Percentiles rank a stretch among this genome's conserved stretches.
phyloP scores from a whole-genome alignment of 2,797 vertebrate species.

The Myotis pilosus region DNA sequence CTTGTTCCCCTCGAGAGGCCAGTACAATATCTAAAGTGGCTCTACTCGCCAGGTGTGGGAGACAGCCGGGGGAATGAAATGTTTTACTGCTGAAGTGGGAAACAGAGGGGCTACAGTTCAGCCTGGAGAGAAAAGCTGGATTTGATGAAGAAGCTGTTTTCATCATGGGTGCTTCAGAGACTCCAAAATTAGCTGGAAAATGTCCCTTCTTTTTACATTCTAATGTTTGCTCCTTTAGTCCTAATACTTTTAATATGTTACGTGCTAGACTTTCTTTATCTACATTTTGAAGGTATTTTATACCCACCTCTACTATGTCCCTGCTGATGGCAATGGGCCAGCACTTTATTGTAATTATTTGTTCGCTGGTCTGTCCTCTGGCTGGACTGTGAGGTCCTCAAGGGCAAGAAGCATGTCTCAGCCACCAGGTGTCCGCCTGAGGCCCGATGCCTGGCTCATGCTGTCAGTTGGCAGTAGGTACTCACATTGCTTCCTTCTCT shows the following conservation, averaged over 20 bases:
- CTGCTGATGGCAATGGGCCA: not conserved
- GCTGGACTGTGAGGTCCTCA: not conserved
- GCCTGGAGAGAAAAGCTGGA: not conserved
- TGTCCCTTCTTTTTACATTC: not conserved
- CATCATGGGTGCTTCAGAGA: not conserved
- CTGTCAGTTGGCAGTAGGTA: not conserved
- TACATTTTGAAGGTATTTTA: not conserved
- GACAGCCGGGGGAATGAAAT: not conserved
- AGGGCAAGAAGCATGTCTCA: not conserved
- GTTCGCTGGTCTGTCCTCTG: not conserved
- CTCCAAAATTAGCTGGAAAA: not conserved
- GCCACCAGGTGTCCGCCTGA: not conserved
- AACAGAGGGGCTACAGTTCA: not conserved
- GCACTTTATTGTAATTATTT: not conserved
- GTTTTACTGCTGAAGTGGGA: not conserved
- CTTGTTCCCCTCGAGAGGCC: not conserved
- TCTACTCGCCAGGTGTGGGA: not conserved
- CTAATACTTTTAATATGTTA: not conserved
- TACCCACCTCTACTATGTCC: not conserved
- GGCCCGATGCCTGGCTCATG: too few species aligned
- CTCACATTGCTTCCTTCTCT: not conserved
- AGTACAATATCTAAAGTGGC: not conserved
- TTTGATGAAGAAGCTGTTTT: slow-evolving; percentile 44
- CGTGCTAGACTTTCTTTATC: not conserved
- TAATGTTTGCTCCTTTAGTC: not conserved